A percentile compares a stretch with the other conserved stretches of the same genome.
Evolutionary conservation across 1,140 invertebrate genomes (phyloP).

Genomic region (Neodiprion fabricii): DNA sequence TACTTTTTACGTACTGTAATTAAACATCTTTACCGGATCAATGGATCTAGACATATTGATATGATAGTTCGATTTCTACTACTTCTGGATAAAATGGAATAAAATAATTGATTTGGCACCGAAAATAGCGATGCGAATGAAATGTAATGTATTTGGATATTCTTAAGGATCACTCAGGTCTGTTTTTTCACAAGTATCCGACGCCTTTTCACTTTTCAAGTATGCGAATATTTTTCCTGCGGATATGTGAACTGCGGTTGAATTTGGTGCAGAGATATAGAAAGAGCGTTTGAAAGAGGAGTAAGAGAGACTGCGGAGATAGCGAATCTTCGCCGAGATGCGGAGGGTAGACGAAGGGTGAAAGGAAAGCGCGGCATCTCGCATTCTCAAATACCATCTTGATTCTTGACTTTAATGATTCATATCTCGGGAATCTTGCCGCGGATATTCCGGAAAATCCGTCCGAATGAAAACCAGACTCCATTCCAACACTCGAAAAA

Average conservation of each 20-base stretch:
- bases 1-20: too few relatives aligned
- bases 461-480: constrained; percentile 16
- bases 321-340: not conserved
- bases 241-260: constrained; percentile 10
- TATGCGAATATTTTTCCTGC: too few relatives aligned
- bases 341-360: constrained; percentile 13
- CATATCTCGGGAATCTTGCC: not conserved
- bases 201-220: too few relatives aligned
- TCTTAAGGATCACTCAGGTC: too few relatives aligned
- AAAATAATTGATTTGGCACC: too few relatives aligned
- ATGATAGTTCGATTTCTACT: too few relatives aligned
- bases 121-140: too few relatives aligned
- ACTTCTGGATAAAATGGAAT: too few relatives aligned
- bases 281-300: not conserved
- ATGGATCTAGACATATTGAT: too few relatives aligned
- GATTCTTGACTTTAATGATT: constrained; percentile 21
- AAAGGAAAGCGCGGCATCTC: constrained; percentile 17
- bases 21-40: too few relatives aligned
- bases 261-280: constrained; percentile 14
- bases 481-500: constrained; percentile 12
- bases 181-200: too few relatives aligned
- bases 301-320: not conserved
- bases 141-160: too few relatives aligned
- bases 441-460: constrained; percentile 13
- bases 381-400: constrained; percentile 13